phyloP scores from a whole-genome alignment of 2,888 invertebrate species.

The Callosobruchus maculatus region DNA sequence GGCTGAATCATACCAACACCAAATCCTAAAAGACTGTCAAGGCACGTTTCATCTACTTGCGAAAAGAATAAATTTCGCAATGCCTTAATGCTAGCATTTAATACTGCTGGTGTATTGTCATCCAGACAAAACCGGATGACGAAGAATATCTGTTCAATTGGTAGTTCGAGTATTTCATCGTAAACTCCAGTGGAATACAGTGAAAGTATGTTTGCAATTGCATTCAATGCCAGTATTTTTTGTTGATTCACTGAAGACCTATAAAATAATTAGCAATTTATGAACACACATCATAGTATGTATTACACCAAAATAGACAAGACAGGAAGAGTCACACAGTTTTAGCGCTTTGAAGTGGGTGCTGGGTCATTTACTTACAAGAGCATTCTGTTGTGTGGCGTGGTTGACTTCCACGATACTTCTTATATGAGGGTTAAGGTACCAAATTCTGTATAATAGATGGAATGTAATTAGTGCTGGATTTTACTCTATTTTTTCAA shows the following conservation, averaged over 20 bases:
- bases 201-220: conserved; percentile 73
- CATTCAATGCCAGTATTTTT: conserved; percentile 73
- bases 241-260: conserved; percentile 79
- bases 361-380: too few relatives aligned
- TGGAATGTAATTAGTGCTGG: too few relatives aligned
- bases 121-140: conserved; percentile 82
- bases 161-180: conserved; percentile 69
- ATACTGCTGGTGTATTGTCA: conserved; percentile 69
- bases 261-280: conserved; percentile 15
- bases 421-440: too few relatives aligned
- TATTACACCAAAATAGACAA: too few relatives aligned
- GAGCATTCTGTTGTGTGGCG: too few relatives aligned
- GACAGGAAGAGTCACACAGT: too few relatives aligned
- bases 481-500: too few relatives aligned
- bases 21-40: conserved; percentile 66
- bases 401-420: too few relatives aligned
- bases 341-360: too few relatives aligned
- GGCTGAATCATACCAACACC: conserved; percentile 65
- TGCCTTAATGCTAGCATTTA: conserved; percentile 74
- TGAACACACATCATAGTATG: background rate
- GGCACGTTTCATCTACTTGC: conserved; percentile 72
- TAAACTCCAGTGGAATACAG: conserved; percentile 74
- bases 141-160: conserved; percentile 74
- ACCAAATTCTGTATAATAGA: too few relatives aligned
- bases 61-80: conserved; percentile 72